These are phyloP conservation scores for Proteles cristata DNA, from an alignment of 2,113 vertebrate genomes.

Conservation along the genomic window DNA sequence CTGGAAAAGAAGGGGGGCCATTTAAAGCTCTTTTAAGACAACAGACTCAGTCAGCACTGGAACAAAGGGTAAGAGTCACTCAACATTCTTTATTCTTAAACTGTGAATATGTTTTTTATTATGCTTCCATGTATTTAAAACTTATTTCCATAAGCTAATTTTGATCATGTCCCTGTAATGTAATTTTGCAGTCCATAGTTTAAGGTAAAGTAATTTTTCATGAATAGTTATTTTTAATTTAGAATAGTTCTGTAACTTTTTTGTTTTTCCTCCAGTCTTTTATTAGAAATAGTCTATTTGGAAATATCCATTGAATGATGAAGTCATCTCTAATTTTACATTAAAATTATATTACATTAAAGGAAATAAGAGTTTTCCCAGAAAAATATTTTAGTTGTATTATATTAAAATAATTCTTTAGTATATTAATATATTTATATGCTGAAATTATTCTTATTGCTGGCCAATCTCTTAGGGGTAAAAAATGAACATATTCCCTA, in stretches of 20 bases:
- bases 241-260: background rate
- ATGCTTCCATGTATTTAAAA: background rate
- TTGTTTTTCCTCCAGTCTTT: background rate
- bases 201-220: slow-evolving; percentile 36
- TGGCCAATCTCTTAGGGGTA: background rate
- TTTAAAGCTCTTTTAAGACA: slow-evolving; percentile 97
- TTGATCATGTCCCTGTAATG: background rate
- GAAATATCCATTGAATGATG: background rate
- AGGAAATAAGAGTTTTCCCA: slow-evolving; percentile 7
- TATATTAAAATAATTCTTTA: slow-evolving; percentile 20
- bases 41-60: slow-evolving; percentile 96
- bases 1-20: slow-evolving; percentile 96
- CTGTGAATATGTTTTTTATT: background rate
- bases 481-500: background rate
- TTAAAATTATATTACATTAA: slow-evolving; percentile 16
- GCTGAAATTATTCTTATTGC: slow-evolving; percentile 20
- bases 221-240: slow-evolving; percentile 41
- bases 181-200: background rate
- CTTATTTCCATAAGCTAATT: background rate
- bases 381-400: background rate
- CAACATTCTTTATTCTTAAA: background rate
- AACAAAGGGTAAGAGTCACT: slow-evolving; percentile 93
- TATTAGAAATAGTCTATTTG: slow-evolving; percentile 40
- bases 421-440: slow-evolving; percentile 23
- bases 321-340: slow-evolving; percentile 10